Conservation (phyloP, 2,113 vertebrate species). For the Cochlearius cochlearius region DNA sequence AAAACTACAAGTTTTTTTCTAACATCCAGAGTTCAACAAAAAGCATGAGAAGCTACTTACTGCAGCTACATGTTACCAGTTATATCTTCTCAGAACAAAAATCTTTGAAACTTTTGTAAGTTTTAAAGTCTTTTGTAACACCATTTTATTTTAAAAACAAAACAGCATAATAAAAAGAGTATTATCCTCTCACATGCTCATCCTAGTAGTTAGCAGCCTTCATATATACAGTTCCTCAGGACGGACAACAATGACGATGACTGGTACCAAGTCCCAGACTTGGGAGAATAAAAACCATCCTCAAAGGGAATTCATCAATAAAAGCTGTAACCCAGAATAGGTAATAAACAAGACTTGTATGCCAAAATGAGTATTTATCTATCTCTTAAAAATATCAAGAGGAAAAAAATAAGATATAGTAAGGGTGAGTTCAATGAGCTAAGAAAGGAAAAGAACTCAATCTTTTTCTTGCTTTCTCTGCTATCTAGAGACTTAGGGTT, state of each 20-base stretch:
- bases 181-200: neutral
- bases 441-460: neutral
- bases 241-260: too few species aligned
- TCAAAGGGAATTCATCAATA: neutral
- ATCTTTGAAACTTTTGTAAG: neutral
- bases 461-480: neutral
- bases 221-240: neutral
- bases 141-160: neutral
- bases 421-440: neutral
- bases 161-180: neutral
- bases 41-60: neutral
- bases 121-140: neutral
- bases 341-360: neutral
- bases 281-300: neutral
- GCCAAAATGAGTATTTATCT: neutral
- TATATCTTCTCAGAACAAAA: neutral
- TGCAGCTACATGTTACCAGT: neutral
- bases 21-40: neutral
- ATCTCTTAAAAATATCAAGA: neutral
- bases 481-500: neutral
- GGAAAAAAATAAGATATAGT: neutral
- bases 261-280: too few species aligned
- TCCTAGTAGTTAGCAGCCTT: neutral
- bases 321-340: neutral
- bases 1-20: neutral